phyloP scores from a whole-genome alignment of 53 echinoderm and acorn worm species.

The Mesocentrotus franciscanus region DNA sequence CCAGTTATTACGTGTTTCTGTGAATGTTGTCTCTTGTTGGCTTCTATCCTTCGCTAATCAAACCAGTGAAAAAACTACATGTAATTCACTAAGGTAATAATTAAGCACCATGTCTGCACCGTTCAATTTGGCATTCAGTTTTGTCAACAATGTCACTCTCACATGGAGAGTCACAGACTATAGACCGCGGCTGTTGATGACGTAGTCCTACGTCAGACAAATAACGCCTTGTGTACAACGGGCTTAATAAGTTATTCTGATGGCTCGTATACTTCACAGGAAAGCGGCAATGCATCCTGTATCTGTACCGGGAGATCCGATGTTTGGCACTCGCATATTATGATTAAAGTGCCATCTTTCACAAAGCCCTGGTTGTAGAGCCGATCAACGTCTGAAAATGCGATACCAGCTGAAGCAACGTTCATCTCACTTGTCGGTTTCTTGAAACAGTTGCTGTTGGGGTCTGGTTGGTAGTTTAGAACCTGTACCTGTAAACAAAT shows the following conservation, averaged over 20 bases:
- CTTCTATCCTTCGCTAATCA: no score
- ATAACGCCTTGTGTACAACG: no score
- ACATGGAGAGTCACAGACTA: no score
- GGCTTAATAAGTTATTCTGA: neutral
- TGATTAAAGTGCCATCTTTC: neutral
- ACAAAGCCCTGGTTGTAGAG: neutral
- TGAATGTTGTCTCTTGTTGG: no score
- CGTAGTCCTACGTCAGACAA: no score
- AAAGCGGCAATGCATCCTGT: neutral
- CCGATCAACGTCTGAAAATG: neutral
- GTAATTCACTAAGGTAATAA: no score
- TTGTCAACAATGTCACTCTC: no score
- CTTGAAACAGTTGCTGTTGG: neutral
- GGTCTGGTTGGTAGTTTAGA: neutral
- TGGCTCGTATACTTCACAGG: neutral
- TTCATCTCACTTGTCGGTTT: neutral
- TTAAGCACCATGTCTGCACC: no score
- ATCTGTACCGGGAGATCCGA: neutral
- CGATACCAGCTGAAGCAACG: neutral
- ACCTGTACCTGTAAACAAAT: neutral
- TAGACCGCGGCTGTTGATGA: no score
- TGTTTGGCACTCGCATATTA: neutral
- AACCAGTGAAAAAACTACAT: no score
- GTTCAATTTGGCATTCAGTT: no score
- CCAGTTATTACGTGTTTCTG: no score